Conservation (phyloP, 2,113 vertebrate genomes). For the Phylloscopus trochilus region DNA sequence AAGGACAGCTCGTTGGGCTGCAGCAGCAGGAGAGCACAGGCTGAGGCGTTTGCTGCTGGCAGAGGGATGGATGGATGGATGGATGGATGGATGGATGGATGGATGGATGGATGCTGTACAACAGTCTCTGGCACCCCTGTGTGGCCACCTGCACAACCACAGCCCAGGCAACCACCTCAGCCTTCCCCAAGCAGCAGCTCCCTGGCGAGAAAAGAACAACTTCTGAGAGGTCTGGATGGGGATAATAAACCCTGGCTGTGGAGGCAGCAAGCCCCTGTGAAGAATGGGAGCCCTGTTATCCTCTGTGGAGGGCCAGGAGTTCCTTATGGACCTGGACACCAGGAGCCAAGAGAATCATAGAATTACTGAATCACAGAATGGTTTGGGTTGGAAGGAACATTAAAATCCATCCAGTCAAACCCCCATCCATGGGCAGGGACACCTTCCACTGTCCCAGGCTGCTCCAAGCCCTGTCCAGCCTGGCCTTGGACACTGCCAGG, state of each 20-base stretch:
- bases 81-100: neutral
- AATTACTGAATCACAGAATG: neutral
- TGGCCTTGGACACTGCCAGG: neutral
- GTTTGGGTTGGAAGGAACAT: neutral
- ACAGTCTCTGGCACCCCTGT: slow-evolving; percentile 45
- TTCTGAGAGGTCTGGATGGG: neutral
- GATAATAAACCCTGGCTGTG: neutral
- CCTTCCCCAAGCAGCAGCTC: neutral
- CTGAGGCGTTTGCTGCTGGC: rapidly evolving
- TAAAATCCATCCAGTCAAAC: rapidly evolving
- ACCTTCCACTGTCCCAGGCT: rapidly evolving
- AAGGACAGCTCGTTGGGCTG: neutral
- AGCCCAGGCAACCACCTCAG: neutral
- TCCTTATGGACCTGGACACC: neutral
- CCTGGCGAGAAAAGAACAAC: neutral
- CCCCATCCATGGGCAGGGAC: neutral
- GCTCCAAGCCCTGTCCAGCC: neutral
- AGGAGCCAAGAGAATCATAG: neutral
- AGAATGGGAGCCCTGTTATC: neutral
- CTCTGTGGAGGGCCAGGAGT: neutral
- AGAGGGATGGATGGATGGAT: neutral
- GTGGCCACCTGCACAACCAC: slow-evolving; percentile 23
- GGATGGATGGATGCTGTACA: neutral
- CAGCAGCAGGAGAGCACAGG: neutral
- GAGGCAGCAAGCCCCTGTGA: neutral